A percentile compares a stretch with the other conserved stretches of the same genome.
phyloP scores from a whole-genome alignment of 2,113 vertebrate species.

The Chroicocephalus ridibundus region DNA sequence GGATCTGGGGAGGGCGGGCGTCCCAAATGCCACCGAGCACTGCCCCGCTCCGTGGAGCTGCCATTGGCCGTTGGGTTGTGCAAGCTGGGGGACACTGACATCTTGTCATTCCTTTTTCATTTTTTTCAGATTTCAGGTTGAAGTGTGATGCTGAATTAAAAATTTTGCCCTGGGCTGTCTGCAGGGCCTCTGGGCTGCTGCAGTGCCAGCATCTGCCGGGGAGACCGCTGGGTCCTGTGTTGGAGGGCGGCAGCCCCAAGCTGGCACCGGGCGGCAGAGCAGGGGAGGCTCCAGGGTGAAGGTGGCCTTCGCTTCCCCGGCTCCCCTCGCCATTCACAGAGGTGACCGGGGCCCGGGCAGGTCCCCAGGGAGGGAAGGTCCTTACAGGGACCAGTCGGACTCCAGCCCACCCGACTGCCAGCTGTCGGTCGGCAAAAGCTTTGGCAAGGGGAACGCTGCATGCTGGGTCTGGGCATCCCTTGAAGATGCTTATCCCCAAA shows the following conservation, averaged over 20 bases:
- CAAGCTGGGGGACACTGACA: conserved; percentile 38
- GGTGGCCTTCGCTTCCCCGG: neutral
- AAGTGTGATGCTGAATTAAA: conserved; percentile 82
- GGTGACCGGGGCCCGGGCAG: accelerated
- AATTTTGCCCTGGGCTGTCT: conserved; percentile 87
- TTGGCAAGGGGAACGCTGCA: neutral
- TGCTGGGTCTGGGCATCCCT: too few species aligned
- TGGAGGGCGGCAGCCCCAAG: conserved; percentile 47
- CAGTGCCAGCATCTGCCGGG: conserved; percentile 81
- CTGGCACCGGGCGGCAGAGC: conserved; percentile 37
- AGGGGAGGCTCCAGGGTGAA: neutral
- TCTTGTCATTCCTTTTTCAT: conserved; percentile 58
- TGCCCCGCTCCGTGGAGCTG: neutral
- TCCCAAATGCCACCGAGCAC: neutral
- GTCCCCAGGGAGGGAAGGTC: neutral
- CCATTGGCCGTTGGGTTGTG: neutral
- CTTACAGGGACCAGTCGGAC: neutral
- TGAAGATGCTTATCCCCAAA: neutral
- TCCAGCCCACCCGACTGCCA: neutral
- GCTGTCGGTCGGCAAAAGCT: neutral
- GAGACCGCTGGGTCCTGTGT: conserved; percentile 75
- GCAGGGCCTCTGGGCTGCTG: conserved; percentile 82
- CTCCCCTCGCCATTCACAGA: accelerated
- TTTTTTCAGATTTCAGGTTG: conserved; percentile 66
- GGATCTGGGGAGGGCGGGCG: neutral